Conservation (phyloP, 2,113 vertebrate species). For the Ranitomeya imitator region DNA sequence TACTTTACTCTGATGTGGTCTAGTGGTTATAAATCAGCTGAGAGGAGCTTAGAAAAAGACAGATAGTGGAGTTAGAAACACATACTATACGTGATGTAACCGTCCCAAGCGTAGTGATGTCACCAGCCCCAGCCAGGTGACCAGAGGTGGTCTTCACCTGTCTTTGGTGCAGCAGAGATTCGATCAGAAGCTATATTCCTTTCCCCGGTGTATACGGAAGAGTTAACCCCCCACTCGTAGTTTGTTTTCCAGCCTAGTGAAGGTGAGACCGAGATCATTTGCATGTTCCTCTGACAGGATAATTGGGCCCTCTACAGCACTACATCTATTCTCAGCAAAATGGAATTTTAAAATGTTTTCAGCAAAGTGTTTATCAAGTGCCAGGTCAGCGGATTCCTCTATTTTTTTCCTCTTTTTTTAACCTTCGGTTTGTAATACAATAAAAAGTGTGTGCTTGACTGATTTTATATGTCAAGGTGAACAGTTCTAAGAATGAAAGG, state of each 20-base stretch:
- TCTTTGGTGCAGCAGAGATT: not conserved
- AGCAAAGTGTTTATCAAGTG: not conserved
- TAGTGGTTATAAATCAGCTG: no score
- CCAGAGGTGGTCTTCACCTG: not conserved
- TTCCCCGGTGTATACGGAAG: not conserved
- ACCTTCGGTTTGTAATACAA: conserved; percentile 40
- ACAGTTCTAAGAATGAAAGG: conserved; percentile 19
- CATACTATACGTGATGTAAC: no score
- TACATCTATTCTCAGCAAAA: conserved; percentile 38
- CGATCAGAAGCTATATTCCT: not conserved
- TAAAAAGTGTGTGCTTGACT: conserved; percentile 32
- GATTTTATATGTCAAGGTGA: conserved; percentile 53
- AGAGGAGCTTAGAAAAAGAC: no score
- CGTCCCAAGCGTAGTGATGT: not conserved
- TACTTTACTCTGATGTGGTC: no score
- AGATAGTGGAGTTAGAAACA: no score
- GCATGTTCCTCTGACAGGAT: conserved; percentile 42
- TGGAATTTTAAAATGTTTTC: conserved; percentile 46
- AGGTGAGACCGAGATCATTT: conserved; percentile 34
- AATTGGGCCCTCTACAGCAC: conserved; percentile 10
- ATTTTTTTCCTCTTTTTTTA: conserved; percentile 32
- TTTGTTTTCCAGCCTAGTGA: not conserved
- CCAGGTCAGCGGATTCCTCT: conserved; percentile 32
- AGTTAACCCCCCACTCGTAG: not conserved
- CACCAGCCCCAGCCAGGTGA: not conserved